phyloP scores from a whole-genome alignment of 2,113 vertebrate species.

The Astatoreochromis straeleni region DNA sequence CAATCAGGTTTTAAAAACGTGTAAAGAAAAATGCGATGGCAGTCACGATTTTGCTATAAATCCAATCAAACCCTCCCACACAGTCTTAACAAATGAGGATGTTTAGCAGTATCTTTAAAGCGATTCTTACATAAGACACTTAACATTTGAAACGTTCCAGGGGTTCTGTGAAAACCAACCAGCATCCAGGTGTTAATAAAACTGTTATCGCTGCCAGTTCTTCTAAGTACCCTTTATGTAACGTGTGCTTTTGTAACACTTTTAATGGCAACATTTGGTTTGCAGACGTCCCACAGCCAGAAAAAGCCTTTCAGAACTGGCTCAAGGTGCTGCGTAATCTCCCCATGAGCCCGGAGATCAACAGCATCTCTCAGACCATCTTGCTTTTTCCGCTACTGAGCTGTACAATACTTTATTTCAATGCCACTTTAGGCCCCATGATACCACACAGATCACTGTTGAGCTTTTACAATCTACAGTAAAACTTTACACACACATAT shows the following conservation, averaged over 20 bases:
- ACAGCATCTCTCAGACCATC: conserved; percentile 8
- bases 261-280: not conserved
- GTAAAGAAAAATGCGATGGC: not conserved
- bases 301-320: not conserved
- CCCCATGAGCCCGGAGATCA: not conserved
- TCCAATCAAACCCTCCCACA: not conserved
- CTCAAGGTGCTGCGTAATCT: not conserved
- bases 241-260: not conserved
- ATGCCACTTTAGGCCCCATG: not conserved
- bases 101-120: not conserved
- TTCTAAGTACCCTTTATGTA: not conserved
- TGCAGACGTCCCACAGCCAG: not conserved
- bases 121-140: not conserved
- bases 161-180: not conserved
- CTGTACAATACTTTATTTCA: not conserved
- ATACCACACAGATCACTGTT: not conserved
- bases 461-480: not conserved
- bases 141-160: not conserved
- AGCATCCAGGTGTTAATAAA: not conserved
- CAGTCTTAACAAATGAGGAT: not conserved
- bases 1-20: not conserved
- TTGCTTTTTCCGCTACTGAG: not conserved
- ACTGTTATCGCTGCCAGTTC: not conserved
- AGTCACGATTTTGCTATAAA: not conserved
- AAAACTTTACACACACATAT: not conserved